A percentile compares a stretch with the other conserved stretches of the same genome.
phyloP scores from a whole-genome alignment of 2,888 invertebrate genomes.

The Drosophila sordidula region DNA sequence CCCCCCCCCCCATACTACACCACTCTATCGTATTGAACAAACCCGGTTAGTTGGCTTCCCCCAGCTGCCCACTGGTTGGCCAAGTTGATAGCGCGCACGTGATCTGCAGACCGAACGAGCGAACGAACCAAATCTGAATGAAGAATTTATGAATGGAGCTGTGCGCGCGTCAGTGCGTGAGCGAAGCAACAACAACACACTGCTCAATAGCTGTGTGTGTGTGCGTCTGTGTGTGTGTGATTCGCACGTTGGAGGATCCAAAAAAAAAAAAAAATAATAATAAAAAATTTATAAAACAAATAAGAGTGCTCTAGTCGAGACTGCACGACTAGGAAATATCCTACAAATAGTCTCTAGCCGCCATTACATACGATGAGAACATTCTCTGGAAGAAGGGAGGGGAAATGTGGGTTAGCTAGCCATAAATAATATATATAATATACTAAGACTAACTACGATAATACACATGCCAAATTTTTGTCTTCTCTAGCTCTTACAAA shows the following conservation, averaged over 20 bases:
- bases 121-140: constrained; percentile 62
- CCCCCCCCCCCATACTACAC: not conserved
- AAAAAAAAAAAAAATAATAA: not conserved
- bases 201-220: not conserved
- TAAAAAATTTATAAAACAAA: not conserved
- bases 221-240: constrained; percentile 17
- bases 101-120: constrained; percentile 66
- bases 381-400: too few species aligned
- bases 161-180: constrained; percentile 40
- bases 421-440: too few species aligned
- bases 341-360: not conserved
- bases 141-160: constrained; percentile 73
- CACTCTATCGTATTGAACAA: not conserved
- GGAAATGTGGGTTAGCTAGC: too few species aligned
- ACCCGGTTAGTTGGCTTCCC: constrained; percentile 35
- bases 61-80: constrained; percentile 50
- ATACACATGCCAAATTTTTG: too few species aligned
- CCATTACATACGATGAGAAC: too few species aligned
- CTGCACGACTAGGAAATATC: not conserved
- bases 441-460: too few species aligned
- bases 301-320: not conserved
- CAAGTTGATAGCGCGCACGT: constrained; percentile 70
- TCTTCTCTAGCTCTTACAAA: too few species aligned
- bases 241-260: constrained; percentile 45
- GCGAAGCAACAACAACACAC: constrained; percentile 30